Conservation (phyloP, 2,797 vertebrate species). For the Phrynocephalus guinanensis region DNA sequence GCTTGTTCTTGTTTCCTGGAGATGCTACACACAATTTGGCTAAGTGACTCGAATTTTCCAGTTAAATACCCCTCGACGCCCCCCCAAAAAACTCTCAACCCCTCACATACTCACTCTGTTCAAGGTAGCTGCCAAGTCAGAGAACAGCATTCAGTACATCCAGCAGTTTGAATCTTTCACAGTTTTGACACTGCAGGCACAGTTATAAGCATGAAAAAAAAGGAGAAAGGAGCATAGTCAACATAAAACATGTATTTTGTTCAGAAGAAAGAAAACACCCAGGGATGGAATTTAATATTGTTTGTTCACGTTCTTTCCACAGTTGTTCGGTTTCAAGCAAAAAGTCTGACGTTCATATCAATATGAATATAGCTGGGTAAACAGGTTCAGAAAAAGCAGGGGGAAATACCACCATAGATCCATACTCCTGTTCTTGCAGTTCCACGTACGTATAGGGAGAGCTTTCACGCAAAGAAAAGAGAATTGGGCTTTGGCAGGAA, state of each 20-base stretch:
- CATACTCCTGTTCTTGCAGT: neutral
- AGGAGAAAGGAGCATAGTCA: constrained; percentile 63
- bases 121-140: constrained; percentile 71
- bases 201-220: constrained; percentile 58
- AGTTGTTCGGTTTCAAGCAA: constrained; percentile 49
- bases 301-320: constrained; percentile 56
- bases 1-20: constrained; percentile 67
- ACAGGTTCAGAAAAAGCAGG: constrained; percentile 12
- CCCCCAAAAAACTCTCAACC: constrained; percentile 43
- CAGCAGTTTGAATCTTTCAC: constrained; percentile 70
- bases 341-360: constrained; percentile 26
- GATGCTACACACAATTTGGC: constrained; percentile 60
- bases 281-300: constrained; percentile 39
- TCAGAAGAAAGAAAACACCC: constrained; percentile 58
- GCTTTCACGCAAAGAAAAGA: neutral
- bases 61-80: constrained; percentile 38
- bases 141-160: constrained; percentile 64
- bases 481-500: neutral
- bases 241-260: constrained; percentile 51
- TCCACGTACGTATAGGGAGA: neutral
- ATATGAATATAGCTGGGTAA: constrained; percentile 6
- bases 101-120: constrained; percentile 64
- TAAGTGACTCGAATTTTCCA: constrained; percentile 72
- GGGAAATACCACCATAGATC: accelerated
- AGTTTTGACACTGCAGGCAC: constrained; percentile 63